Base-by-base conservation (phyloP, 2,888 invertebrate genomes). In the Sialis lutaria region DNA sequence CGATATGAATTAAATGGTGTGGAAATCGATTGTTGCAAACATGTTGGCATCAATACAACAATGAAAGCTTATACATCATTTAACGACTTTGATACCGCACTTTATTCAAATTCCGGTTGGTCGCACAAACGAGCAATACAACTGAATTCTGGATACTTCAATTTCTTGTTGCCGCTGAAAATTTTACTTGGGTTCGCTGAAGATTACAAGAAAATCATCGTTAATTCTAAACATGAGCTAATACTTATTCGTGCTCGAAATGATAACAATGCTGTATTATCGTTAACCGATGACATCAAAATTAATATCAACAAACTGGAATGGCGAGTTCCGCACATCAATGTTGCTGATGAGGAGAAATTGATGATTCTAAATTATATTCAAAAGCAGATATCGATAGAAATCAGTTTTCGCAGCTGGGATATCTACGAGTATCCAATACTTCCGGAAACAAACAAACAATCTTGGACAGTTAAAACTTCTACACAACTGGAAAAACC, bases 401-500 rank as follows among this genome's bases (percentile, higher is more conserved):
- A 39, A 39, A 39, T 39, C 6, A n/a, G 39, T 39, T 39, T 39
- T 39, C 39, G 39, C 13, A 39, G 39, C 13, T 39, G 39, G 39
- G n/a, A 39, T 39, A 39, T 39, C 12, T 8, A 39, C 9, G 39
- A 39, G 9, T 39, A 39, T 39, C 39, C 39, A 39, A n/a, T 39
- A 39, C 39, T 39, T 6, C 39, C 39, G 13, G 13, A 10, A 10
- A 39, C 39, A 6, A n/a, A 10, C 6, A 10, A 39, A 12, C 39
- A 39, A 12, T 6, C 13, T 4, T 39, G 39, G 39, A n/a, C 39
- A 7, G 39, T 39, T 39, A 39, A 39, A 39, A 39, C 39, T 12
- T 39, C 39, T n/a, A n/a, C 39, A 39, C 39, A 39, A 39, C 13
- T 39, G 39, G 39, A 39, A 39, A 39, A 39, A n/a, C 39, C 39